Percentiles rank a stretch among this genome's conserved stretches.
Evolutionary conservation across 2,113 vertebrate genomes (phyloP).

Genomic region (Bubo bubo): DNA sequence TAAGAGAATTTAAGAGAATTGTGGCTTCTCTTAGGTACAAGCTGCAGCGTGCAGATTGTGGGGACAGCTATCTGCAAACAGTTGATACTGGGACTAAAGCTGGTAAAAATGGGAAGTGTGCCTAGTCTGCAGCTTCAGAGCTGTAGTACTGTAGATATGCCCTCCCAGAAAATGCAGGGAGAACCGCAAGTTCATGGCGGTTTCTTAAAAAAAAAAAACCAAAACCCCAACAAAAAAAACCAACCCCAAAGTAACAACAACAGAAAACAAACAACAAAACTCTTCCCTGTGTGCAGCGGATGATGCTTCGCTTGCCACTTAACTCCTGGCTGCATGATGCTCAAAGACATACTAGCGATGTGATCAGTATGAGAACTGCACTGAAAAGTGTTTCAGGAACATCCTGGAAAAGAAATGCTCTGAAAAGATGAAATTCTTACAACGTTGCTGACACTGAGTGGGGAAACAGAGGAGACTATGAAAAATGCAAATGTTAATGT

Average conservation of each 20-base stretch:
- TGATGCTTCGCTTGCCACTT: neutral
- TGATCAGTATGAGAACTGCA: neutral
- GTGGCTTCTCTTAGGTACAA: neutral
- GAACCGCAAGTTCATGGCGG: neutral
- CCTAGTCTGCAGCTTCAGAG: neutral
- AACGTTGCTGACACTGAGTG: rapidly evolving
- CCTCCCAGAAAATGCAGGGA: neutral
- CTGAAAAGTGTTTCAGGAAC: neutral
- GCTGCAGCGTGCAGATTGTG: neutral
- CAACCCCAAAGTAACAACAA: neutral
- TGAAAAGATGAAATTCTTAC: neutral
- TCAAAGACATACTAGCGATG: neutral
- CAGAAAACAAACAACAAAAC: neutral
- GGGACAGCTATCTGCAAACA: neutral
- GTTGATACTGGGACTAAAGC: neutral
- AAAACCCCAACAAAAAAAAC: neutral
- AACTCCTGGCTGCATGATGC: rapidly evolving
- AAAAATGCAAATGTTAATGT: neutral
- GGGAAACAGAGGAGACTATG: neutral
- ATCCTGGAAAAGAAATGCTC: neutral
- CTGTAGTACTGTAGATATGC: neutral
- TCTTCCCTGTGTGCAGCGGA: neutral
- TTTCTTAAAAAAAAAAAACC: neutral
- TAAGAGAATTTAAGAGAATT: no score
- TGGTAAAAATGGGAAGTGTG: neutral